Conservation (phyloP, 2,888 invertebrate genomes). For the Zygothrica quintamaculata region DNA sequence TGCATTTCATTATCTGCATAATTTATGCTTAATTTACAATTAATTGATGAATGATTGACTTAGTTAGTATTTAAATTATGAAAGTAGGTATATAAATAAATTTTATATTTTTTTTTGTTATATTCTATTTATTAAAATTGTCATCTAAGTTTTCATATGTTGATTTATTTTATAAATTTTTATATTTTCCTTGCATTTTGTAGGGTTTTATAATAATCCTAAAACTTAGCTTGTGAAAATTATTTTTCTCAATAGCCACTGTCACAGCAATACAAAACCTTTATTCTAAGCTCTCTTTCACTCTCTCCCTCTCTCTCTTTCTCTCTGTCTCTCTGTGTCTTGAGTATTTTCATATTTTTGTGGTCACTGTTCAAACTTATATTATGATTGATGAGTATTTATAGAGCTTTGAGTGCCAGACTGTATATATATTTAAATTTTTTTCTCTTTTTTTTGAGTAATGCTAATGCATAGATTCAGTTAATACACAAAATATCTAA, state of each 20-base stretch:
- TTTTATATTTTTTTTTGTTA: background rate
- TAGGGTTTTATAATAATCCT: slow-evolving; percentile 11
- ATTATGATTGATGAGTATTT: slow-evolving; percentile 56
- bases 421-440: slow-evolving; percentile 42
- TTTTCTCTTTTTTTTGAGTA: too few species aligned
- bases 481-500: slow-evolving; percentile 9
- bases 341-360: slow-evolving; percentile 7
- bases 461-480: slow-evolving; percentile 10
- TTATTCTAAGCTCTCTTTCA: background rate
- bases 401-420: slow-evolving; percentile 33
- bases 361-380: slow-evolving; percentile 2
- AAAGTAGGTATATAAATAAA: too few species aligned
- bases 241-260: slow-evolving; percentile 10
- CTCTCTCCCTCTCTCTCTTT: too few species aligned
- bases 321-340: too few species aligned
- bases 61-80: too few species aligned
- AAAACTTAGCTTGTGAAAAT: slow-evolving; percentile 29
- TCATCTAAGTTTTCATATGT: background rate
- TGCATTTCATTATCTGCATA: too few species aligned
- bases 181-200: slow-evolving; percentile 2
- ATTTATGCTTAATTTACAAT: too few species aligned
- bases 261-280: slow-evolving; percentile 25
- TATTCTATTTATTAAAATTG: slow-evolving; percentile 1
- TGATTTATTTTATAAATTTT: background rate
- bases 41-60: too few species aligned